Percentiles rank a stretch among this genome's conserved stretches.
phyloP scores from a whole-genome alignment of 2,888 invertebrate species.

The Odiellus spinosus region DNA sequence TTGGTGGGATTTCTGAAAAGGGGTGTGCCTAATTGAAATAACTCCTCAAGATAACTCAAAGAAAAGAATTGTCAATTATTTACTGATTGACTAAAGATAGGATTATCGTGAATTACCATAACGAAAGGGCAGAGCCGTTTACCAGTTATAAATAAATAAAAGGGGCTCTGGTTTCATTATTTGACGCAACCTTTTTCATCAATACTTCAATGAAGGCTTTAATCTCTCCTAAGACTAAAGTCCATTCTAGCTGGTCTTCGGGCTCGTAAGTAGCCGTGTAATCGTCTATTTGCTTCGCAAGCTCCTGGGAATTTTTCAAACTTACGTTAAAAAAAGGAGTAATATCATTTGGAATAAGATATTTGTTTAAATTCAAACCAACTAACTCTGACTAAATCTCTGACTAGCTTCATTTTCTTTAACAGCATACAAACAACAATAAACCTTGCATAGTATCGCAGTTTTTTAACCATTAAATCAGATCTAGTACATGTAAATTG shows the following conservation, averaged over 20 bases:
- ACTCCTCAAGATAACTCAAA: too few relatives aligned
- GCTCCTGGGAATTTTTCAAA: constrained; percentile 40
- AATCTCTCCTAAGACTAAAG: constrained; percentile 80
- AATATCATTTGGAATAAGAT: too few relatives aligned
- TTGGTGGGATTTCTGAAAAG: too few relatives aligned
- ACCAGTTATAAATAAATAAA: too few relatives aligned
- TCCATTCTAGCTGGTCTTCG: constrained; percentile 94
- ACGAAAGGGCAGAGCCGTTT: too few relatives aligned
- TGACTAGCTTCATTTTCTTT: constrained; percentile 80
- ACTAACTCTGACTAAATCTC: constrained; percentile 60
- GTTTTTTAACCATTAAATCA: constrained; percentile 91
- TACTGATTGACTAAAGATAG: too few relatives aligned
- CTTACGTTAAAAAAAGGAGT: constrained; percentile 2
- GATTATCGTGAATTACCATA: too few relatives aligned
- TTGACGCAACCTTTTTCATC: too few relatives aligned
- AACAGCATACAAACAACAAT: constrained; percentile 87
- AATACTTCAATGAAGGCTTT: constrained; percentile 64
- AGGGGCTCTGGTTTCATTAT: neutral
- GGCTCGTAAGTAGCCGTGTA: constrained; percentile 90
- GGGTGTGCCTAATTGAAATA: too few relatives aligned
- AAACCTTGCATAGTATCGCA: constrained; percentile 82
- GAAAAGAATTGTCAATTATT: too few relatives aligned
- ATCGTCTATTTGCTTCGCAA: constrained; percentile 84
- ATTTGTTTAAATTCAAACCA: constrained; percentile 1
- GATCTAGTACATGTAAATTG: constrained; percentile 31